These are phyloP conservation scores for Rhinichthys klamathensis DNA, from an alignment of 2,113 vertebrate species.

Conservation along the genomic window DNA sequence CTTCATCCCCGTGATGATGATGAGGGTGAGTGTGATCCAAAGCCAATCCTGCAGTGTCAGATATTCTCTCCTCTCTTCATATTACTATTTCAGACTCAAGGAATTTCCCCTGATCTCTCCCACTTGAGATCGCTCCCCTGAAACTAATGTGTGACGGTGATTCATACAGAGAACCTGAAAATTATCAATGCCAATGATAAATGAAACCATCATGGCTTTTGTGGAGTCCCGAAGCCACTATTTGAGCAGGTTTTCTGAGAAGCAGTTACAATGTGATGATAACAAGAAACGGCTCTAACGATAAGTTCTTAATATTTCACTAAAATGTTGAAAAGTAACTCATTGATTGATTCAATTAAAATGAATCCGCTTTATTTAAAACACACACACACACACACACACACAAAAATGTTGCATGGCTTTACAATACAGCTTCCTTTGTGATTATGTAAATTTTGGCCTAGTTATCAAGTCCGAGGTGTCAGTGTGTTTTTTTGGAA, in stretches of 20 bases:
- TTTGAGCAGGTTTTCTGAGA: slow-evolving; percentile 75
- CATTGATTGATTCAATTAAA: too few species aligned
- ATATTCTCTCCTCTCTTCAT: not conserved
- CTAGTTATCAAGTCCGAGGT: slow-evolving; percentile 36
- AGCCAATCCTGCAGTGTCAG: not conserved
- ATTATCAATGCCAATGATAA: slow-evolving; percentile 67
- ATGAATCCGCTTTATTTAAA: too few species aligned
- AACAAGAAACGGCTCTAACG: slow-evolving; percentile 65
- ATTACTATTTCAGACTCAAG: not conserved
- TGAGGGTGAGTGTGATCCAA: not conserved
- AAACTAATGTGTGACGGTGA: slow-evolving; percentile 58
- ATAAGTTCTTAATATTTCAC: not conserved
- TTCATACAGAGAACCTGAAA: slow-evolving; percentile 68
- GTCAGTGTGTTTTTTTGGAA: slow-evolving; percentile 22
- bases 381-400: too few species aligned
- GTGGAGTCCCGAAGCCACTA: slow-evolving; percentile 72
- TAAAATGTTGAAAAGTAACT: not conserved
- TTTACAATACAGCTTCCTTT: not conserved
- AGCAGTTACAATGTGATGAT: slow-evolving; percentile 62
- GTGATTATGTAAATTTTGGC: slow-evolving; percentile 11
- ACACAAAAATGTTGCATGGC: not conserved
- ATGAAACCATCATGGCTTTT: slow-evolving; percentile 72
- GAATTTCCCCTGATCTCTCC: not conserved
- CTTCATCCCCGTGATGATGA: not conserved
- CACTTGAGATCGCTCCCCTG: slow-evolving; percentile 8